Base-by-base conservation (phyloP, 2,888 invertebrate species). In the Tromatobia lineatoria region DNA sequence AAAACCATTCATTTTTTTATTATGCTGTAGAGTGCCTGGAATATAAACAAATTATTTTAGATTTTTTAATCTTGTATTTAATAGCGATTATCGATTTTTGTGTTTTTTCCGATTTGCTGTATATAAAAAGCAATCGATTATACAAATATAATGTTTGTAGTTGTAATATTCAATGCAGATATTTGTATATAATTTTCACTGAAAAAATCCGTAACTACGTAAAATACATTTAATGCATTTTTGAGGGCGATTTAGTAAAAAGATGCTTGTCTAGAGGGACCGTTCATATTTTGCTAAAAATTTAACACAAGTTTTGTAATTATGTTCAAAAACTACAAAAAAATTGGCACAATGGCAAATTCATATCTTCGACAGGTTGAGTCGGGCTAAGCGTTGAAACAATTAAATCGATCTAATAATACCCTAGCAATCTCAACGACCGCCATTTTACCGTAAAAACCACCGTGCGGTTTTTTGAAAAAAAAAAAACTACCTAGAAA, bases 61-160 rank as follows among this genome's bases (percentile, higher is more conserved):
- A 47, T 47, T 47, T 47, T 47, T 47, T 3, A 47, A 13, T 47
- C 47, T 47, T 47, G 47, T 47, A 45, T 45, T 45, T 45, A 13
- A 47, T 47, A 47, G 13, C 47, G 47, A 15, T 47, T 47, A 47
- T 47, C 15, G 47, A 47, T 47, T 47, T 47, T 47, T 47, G 47
- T 47, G 47, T 47, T 47, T 47, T 47, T 47, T 47, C 15, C 47
- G 47, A 47, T 47, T 47, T 13, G 47, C 47, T 47, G 47, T 47
- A 47, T 47, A 15, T 47, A 47, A 15, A 47, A 15, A 47, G 15
- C 47, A 15, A 47, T 47, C 15, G 13, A 15, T 47, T 47, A 47
- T 47, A 47, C 47, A 47, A 47, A 47, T 47, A 13, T 47, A 47
- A 47, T 47, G n/a, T n/a, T n/a, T n/a, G n/a, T n/a, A n/a, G 47